Conservation (phyloP, 2,888 invertebrate genomes). For the Bimastos eiseni region DNA sequence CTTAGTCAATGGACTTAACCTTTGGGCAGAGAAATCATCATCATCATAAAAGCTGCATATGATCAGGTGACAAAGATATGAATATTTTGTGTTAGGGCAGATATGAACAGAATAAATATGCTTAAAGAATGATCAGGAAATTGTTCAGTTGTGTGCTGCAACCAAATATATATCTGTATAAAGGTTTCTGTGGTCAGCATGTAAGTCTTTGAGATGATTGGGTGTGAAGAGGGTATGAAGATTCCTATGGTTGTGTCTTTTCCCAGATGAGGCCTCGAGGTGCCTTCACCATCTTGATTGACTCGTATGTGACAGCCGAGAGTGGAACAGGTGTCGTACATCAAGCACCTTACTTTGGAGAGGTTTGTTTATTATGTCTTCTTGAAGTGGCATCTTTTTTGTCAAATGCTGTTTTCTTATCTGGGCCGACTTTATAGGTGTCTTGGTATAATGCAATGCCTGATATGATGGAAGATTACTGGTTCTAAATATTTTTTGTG, state of each 20-base stretch:
- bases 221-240: neutral
- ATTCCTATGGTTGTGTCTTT: neutral
- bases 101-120: neutral
- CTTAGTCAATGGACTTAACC: too few relatives aligned
- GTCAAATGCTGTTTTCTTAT: neutral
- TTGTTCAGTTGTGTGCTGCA: neutral
- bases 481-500: neutral
- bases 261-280: constrained; percentile 63
- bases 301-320: constrained; percentile 91
- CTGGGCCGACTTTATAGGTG: neutral
- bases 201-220: neutral
- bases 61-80: neutral
- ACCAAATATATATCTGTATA: neutral
- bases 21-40: too few relatives aligned
- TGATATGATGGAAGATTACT: neutral
- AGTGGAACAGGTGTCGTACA: constrained; percentile 97
- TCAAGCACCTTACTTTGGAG: constrained; percentile 98
- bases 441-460: neutral
- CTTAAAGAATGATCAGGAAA: neutral
- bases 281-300: constrained; percentile 82
- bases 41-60: neutral
- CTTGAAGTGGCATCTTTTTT: neutral
- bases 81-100: neutral
- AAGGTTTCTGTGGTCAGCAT: too few relatives aligned
- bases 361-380: constrained; percentile 55